These are phyloP conservation scores for Amblyjoppa fuscipennis DNA, from an alignment of 2,888 invertebrate genomes.

Conservation along the genomic window DNA sequence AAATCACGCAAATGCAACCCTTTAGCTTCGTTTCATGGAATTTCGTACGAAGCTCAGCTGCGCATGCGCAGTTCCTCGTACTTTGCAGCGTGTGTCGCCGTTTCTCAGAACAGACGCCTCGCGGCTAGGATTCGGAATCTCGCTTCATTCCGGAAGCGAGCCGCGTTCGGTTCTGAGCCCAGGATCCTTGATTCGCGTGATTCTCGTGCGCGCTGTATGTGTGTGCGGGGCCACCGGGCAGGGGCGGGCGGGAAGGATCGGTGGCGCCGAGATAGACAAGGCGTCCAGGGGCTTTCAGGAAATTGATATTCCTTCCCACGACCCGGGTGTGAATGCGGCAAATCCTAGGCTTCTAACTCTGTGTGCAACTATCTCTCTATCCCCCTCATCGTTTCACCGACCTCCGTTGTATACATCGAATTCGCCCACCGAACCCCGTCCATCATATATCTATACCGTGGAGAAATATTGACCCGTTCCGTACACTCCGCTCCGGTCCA, in stretches of 20 bases:
- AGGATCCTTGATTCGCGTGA: constrained; percentile 62
- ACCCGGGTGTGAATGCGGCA: constrained; percentile 63
- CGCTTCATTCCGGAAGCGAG: constrained; percentile 61
- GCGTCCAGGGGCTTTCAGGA: constrained; percentile 52
- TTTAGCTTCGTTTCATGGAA: background rate
- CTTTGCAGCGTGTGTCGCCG: constrained; percentile 24
- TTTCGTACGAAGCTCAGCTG: constrained; percentile 3
- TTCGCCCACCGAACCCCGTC: background rate
- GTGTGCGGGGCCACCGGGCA: constrained; percentile 13
- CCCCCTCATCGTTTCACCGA: constrained; percentile 25
- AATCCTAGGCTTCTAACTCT: constrained; percentile 58
- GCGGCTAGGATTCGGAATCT: constrained; percentile 38
- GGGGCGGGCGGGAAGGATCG: background rate
- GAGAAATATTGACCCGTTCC: constrained; percentile 63
- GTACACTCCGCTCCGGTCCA: constrained; percentile 33
- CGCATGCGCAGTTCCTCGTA: constrained; percentile 22
- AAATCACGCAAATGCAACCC: background rate
- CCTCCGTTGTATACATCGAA: constrained; percentile 18
- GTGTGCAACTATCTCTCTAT: constrained; percentile 54
- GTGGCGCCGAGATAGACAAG: background rate
- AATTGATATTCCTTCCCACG: constrained; percentile 68
- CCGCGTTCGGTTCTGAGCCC: constrained; percentile 39
- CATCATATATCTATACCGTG: constrained; percentile 19
- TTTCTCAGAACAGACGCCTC: constrained; percentile 6
- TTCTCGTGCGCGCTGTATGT: constrained; percentile 40